phyloP scores from a whole-genome alignment of 2,888 invertebrate species.

The Dasypolia templi region DNA sequence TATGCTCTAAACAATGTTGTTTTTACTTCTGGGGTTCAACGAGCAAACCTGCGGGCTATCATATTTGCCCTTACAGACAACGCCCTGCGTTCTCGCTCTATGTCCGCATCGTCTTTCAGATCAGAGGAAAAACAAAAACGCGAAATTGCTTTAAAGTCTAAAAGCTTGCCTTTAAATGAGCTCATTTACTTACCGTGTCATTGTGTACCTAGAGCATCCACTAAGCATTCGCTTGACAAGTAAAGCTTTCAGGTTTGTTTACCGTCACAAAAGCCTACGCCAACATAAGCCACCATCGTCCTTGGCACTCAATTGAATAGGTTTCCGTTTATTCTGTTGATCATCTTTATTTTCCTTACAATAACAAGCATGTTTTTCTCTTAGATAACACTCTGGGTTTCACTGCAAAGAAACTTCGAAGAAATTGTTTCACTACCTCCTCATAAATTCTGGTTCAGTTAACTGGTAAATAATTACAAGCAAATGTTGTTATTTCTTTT shows the following conservation, averaged over 20 bases:
- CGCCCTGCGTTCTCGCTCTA: too few species aligned
- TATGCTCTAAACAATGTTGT: too few species aligned
- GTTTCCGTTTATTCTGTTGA: constrained; percentile 4
- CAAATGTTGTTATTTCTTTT: too few species aligned
- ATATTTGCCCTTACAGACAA: too few species aligned
- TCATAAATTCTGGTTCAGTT: neutral
- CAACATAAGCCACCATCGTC: constrained; percentile 19
- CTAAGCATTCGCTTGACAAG: constrained; percentile 28
- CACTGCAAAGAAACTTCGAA: neutral
- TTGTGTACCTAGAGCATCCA: too few species aligned
- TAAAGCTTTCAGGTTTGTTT: constrained; percentile 48
- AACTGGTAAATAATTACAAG: neutral
- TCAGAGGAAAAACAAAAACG: too few species aligned
- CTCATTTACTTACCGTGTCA: neutral
- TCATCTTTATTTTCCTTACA: constrained; percentile 13
- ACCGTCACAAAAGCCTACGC: constrained; percentile 21
- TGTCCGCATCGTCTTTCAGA: too few species aligned
- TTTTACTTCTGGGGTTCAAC: too few species aligned
- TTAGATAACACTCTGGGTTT: neutral
- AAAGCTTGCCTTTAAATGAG: neutral
- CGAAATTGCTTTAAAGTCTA: neutral
- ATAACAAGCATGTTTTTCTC: constrained; percentile 15
- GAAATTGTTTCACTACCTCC: neutral
- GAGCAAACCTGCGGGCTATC: too few species aligned
- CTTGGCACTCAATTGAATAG: constrained; percentile 39